Evolutionary conservation across 35 echinoderm and acorn worm genomes (phyloP).

Genomic region (Amphiura filiformis): DNA sequence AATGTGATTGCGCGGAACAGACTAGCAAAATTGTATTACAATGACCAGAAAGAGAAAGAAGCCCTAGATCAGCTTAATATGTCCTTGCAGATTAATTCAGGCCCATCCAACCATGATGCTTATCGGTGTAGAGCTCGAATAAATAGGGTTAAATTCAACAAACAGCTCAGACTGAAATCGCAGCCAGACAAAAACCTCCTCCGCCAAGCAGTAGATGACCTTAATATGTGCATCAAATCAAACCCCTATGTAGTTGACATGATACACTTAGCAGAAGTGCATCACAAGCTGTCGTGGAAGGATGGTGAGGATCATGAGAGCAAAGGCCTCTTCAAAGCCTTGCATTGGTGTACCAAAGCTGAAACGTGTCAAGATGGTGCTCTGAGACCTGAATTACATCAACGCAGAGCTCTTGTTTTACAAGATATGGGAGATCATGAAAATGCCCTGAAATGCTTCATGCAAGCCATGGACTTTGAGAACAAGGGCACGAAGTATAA

Average conservation of each 20-base stretch:
- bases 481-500: not conserved
- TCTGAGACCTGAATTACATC: not conserved
- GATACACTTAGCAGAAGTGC: not conserved
- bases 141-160: not conserved
- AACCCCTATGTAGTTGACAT: not conserved
- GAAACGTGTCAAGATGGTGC: not conserved
- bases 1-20: not conserved
- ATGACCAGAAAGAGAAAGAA: not conserved
- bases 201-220: not conserved
- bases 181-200: not conserved
- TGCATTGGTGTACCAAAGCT: not conserved
- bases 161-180: not conserved
- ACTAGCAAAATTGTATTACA: not conserved
- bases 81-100: not conserved
- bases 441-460: not conserved
- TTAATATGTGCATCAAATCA: not conserved
- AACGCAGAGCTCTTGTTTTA: not conserved
- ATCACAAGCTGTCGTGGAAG: not conserved
- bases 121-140: not conserved
- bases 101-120: not conserved
- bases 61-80: not conserved
- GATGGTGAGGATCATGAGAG: not conserved
- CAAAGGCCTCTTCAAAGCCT: not conserved
- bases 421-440: not conserved
- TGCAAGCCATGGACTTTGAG: not conserved